These are phyloP conservation scores for Gari tellinella DNA, from an alignment of 2,888 invertebrate species.

Conservation along the genomic window DNA sequence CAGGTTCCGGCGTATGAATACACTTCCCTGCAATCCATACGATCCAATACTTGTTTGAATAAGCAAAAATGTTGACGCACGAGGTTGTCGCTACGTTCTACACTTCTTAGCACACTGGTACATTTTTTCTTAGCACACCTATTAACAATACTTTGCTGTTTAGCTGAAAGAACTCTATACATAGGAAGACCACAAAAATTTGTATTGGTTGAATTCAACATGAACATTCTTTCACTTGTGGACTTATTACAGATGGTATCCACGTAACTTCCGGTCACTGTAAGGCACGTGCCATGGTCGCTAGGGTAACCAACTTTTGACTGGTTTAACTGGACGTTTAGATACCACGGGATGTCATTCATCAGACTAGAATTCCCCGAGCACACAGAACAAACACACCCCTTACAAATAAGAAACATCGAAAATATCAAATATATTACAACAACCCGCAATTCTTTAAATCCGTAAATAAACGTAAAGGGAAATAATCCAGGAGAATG, in stretches of 20 bases:
- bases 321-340: constrained; percentile 19
- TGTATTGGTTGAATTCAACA: constrained; percentile 17
- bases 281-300: constrained; percentile 39
- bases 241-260: constrained; percentile 29
- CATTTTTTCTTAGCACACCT: constrained; percentile 33
- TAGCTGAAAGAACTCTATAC: constrained; percentile 24
- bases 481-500: no score
- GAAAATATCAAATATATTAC: constrained; percentile 19
- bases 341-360: constrained; percentile 9
- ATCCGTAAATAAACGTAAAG: constrained; percentile 4
- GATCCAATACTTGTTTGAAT: constrained; percentile 32
- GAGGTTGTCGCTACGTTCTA: constrained; percentile 25
- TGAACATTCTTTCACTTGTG: constrained; percentile 10
- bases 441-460: constrained; percentile 19
- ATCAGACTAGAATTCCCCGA: constrained; percentile 5
- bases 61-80: constrained; percentile 36
- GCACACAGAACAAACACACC: constrained; percentile 17
- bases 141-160: constrained; percentile 23
- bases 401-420: constrained; percentile 12
- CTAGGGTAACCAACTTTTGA: constrained; percentile 8
- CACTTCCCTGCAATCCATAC: constrained; percentile 41
- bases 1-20: constrained; percentile 28
- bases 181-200: constrained; percentile 48
- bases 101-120: constrained; percentile 19
- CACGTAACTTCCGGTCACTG: constrained; percentile 25